Percentiles rank a stretch among this genome's conserved stretches.
Evolutionary conservation across 2,113 vertebrate genomes (phyloP).

Genomic region (Mobula hypostoma): DNA sequence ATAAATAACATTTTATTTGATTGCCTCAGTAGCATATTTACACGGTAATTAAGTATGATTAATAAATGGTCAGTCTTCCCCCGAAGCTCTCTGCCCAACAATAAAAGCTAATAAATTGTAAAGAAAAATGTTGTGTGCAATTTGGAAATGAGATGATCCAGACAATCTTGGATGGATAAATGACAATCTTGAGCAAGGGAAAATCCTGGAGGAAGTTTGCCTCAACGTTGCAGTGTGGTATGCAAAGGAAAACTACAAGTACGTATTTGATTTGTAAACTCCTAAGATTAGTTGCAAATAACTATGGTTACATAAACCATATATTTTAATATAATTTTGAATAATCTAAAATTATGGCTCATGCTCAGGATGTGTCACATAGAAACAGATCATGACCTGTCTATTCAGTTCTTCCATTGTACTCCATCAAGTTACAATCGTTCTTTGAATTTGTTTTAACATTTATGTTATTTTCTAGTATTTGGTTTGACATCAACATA

Average conservation of each 20-base stretch:
- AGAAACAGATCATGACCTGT: neutral
- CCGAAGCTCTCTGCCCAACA: neutral
- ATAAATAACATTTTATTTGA: neutral
- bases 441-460: neutral
- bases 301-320: neutral
- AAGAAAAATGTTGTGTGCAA: neutral
- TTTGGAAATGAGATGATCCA: too few relatives aligned
- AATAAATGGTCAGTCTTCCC: neutral
- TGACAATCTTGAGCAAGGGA: neutral
- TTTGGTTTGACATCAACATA: neutral
- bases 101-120: neutral
- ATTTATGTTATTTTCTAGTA: neutral
- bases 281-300: neutral
- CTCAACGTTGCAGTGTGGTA: neutral
- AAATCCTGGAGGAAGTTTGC: neutral
- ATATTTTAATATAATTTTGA: neutral
- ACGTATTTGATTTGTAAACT: neutral
- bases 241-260: neutral
- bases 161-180: too few relatives aligned
- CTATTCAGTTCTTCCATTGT: neutral
- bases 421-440: neutral
- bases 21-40: neutral
- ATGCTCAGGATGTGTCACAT: neutral
- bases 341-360: neutral
- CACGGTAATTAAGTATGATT: neutral